Evolutionary conservation across 2,888 invertebrate genomes (phyloP).

Genomic region (Pteria penguin): DNA sequence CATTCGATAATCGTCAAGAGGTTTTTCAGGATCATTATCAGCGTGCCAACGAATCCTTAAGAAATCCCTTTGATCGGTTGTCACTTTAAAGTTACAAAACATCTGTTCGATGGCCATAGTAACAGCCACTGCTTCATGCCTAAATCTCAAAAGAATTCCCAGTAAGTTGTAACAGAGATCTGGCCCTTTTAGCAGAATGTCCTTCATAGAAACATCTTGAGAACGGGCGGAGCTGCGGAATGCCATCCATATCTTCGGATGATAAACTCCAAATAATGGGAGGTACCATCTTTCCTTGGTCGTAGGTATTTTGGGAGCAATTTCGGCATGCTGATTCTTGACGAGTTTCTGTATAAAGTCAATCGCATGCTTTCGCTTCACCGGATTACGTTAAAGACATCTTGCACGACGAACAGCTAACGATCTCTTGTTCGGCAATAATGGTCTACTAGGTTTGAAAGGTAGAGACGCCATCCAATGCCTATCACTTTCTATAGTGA

Average conservation of each 20-base stretch:
- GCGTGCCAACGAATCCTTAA: slow-evolving; percentile 49
- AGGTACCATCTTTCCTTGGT: slow-evolving; percentile 48
- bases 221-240: slow-evolving; percentile 28
- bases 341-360: slow-evolving; percentile 50
- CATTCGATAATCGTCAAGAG: slow-evolving; percentile 37
- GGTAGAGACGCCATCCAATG: slow-evolving; percentile 48
- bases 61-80: slow-evolving; percentile 41
- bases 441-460: slow-evolving; percentile 29
- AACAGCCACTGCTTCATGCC: slow-evolving; percentile 48
- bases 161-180: slow-evolving; percentile 49
- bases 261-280: background rate
- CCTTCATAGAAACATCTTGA: slow-evolving; percentile 47
- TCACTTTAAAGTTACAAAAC: slow-evolving; percentile 53
- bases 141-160: slow-evolving; percentile 46
- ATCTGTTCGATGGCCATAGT: slow-evolving; percentile 52
- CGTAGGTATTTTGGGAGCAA: slow-evolving; percentile 38
- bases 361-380: slow-evolving; percentile 38
- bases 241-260: background rate
- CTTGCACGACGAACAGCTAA: slow-evolving; percentile 29
- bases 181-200: slow-evolving; percentile 40
- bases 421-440: slow-evolving; percentile 41
- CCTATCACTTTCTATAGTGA: slow-evolving; percentile 10
- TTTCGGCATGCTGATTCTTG: slow-evolving; percentile 41
- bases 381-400: slow-evolving; percentile 21
- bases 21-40: slow-evolving; percentile 30